phyloP scores from a whole-genome alignment of 1,140 invertebrate species.

The Drosophila tsacasi region DNA sequence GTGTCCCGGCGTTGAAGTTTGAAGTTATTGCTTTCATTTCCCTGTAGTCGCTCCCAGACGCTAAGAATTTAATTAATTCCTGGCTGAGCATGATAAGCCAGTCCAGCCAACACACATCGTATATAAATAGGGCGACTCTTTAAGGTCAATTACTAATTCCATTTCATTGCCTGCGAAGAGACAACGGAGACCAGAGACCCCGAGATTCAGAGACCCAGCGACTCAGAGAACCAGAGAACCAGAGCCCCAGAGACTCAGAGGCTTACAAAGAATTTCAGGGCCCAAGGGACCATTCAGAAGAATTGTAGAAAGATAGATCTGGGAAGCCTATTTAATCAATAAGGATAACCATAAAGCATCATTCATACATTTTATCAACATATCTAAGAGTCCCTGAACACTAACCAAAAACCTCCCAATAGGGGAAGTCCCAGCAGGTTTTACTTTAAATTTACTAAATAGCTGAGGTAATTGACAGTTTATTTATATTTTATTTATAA shows the following conservation, averaged over 20 bases:
- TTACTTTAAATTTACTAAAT: too few species aligned
- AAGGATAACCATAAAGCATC: too few species aligned
- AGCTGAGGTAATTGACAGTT: too few species aligned
- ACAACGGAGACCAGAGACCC: background rate
- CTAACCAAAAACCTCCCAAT: too few species aligned
- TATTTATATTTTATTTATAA: too few species aligned
- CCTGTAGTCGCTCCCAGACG: constrained; percentile 61
- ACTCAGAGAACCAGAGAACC: too few species aligned
- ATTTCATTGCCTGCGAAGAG: constrained; percentile 15
- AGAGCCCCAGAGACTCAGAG: background rate
- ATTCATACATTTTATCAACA: background rate
- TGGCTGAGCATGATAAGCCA: constrained; percentile 33
- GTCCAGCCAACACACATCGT: constrained; percentile 10
- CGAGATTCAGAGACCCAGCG: background rate
- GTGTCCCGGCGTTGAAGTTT: constrained; percentile 61
- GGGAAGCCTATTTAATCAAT: too few species aligned
- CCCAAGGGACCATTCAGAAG: background rate
- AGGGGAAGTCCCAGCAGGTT: too few species aligned
- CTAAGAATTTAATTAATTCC: constrained; percentile 80
- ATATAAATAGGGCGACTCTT: constrained; percentile 28
- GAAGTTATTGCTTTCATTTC: constrained; percentile 78
- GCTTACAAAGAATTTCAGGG: background rate
- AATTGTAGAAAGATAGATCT: background rate
- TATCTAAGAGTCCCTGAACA: too few species aligned
- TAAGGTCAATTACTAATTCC: constrained; percentile 35